Percentiles rank a stretch among this genome's conserved stretches.
Conservation (phyloP, 2,797 vertebrate genomes). For the Sus cebifrons region DNA sequence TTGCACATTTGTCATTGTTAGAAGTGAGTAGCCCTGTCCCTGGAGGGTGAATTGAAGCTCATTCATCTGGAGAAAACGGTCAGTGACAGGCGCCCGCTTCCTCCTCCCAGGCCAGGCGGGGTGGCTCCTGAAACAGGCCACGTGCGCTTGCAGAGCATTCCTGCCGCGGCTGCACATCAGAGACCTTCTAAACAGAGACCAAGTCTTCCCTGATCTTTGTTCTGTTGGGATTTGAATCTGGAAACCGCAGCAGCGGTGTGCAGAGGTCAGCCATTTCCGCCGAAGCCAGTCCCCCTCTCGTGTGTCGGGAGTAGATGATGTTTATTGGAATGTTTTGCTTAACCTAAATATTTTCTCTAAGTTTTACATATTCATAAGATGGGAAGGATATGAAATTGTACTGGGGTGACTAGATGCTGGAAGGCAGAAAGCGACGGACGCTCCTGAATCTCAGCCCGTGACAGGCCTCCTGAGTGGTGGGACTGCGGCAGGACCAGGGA, state of each 20-base stretch:
- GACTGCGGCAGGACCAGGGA: fast-evolving
- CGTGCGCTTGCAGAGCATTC: not conserved
- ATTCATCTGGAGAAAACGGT: constrained; percentile 73
- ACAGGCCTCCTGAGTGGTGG: not conserved
- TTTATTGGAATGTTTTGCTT: not conserved
- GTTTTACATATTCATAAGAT: constrained; percentile 49
- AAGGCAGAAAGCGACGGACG: not conserved
- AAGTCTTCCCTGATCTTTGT: constrained; percentile 23
- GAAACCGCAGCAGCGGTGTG: constrained; percentile 45
- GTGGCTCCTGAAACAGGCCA: constrained; percentile 30
- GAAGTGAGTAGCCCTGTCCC: constrained; percentile 56
- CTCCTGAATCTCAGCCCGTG: not conserved
- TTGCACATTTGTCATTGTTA: constrained; percentile 48
- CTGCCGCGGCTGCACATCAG: not conserved
- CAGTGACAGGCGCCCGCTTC: constrained; percentile 71
- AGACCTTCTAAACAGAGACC: constrained; percentile 55
- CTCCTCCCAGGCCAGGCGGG: constrained; percentile 19
- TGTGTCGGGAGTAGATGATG: constrained; percentile 13
- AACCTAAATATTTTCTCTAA: not conserved
- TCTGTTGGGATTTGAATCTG: constrained; percentile 62
- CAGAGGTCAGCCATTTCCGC: constrained; percentile 38
- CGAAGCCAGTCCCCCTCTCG: not conserved
- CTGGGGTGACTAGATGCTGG: not conserved
- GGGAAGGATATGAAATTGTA: not conserved
- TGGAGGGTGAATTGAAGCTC: constrained; percentile 68